Evolutionary conservation across 1,140 invertebrate genomes (phyloP).

Genomic region (Achroia grisella): DNA sequence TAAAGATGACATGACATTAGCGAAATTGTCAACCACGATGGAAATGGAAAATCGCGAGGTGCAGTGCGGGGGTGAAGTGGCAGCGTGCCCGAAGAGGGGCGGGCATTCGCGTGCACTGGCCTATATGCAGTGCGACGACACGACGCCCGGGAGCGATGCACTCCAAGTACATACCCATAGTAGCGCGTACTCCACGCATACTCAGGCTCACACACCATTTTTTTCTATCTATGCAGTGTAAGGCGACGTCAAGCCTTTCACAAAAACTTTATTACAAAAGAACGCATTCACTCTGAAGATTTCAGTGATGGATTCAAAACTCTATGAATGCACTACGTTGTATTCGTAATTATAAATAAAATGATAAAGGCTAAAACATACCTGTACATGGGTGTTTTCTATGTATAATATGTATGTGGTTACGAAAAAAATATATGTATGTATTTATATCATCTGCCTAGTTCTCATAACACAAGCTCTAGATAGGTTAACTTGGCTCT

Average conservation of each 20-base stretch:
- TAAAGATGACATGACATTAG: constrained; percentile 41
- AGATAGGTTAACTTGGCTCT: too few species aligned
- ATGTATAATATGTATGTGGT: too few species aligned
- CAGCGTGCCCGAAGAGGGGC: constrained; percentile 24
- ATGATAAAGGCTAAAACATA: too few species aligned
- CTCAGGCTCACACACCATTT: constrained; percentile 60
- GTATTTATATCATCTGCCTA: too few species aligned
- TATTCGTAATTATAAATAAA: too few species aligned
- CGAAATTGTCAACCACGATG: constrained; percentile 44
- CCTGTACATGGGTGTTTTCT: too few species aligned
- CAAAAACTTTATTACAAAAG: constrained; percentile 50
- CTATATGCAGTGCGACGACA: constrained; percentile 72
- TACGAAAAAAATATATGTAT: too few species aligned
- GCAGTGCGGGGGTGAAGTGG: constrained; percentile 26
- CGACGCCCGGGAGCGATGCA: constrained; percentile 68
- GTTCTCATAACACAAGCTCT: too few species aligned
- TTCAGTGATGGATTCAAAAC: constrained; percentile 42
- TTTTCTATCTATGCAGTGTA: constrained; percentile 50
- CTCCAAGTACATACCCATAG: constrained; percentile 56
- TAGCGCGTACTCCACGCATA: constrained; percentile 59
- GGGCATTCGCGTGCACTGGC: constrained; percentile 68
- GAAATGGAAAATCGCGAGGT: constrained; percentile 69
- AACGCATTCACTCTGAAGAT: constrained; percentile 51
- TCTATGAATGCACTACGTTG: too few species aligned
- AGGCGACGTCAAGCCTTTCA: constrained; percentile 45